phyloP scores from a whole-genome alignment of 2,797 vertebrate genomes.

The Tragopan temminckii region DNA sequence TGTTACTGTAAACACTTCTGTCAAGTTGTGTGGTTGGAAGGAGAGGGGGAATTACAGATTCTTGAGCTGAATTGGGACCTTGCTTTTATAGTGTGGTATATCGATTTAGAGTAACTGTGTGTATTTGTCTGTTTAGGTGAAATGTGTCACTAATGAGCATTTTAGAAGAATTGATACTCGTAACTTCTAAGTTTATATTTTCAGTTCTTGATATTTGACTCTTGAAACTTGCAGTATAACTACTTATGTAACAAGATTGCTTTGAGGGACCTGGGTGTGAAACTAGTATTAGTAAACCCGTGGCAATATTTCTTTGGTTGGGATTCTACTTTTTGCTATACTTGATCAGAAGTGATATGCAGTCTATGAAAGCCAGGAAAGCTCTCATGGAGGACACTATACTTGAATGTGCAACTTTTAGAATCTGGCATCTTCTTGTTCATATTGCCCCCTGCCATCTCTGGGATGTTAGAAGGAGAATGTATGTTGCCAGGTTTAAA shows the following conservation, averaged over 20 bases:
- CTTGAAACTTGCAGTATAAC: background rate
- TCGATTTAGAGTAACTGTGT: conserved; percentile 40
- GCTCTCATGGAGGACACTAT: background rate
- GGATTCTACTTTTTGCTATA: background rate
- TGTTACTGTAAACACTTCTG: conserved; percentile 61
- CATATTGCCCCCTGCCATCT: background rate
- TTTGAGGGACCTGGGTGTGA: conserved; percentile 14
- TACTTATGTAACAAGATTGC: conserved; percentile 42
- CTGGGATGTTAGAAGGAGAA: background rate
- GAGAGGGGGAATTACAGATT: conserved; percentile 21
- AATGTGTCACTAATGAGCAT: conserved; percentile 58
- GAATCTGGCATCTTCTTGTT: conserved; percentile 30
- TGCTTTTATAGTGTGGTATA: conserved; percentile 40
- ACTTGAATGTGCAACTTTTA: background rate
- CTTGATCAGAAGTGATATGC: background rate
- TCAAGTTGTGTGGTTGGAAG: conserved; percentile 15
- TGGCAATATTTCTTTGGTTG: background rate
- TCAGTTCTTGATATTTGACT: conserved; percentile 23
- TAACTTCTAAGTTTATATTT: conserved; percentile 28
- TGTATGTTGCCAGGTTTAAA: background rate
- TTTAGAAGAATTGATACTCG: background rate
- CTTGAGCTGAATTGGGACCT: conserved; percentile 27
- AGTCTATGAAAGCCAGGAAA: background rate
- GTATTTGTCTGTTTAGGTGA: conserved; percentile 57
- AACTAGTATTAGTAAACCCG: background rate